Evolutionary conservation across 1,140 invertebrate species (phyloP), one percentile per base, ranked within the genome.

Genomic region (Drosophila grimshawi): DNA sequence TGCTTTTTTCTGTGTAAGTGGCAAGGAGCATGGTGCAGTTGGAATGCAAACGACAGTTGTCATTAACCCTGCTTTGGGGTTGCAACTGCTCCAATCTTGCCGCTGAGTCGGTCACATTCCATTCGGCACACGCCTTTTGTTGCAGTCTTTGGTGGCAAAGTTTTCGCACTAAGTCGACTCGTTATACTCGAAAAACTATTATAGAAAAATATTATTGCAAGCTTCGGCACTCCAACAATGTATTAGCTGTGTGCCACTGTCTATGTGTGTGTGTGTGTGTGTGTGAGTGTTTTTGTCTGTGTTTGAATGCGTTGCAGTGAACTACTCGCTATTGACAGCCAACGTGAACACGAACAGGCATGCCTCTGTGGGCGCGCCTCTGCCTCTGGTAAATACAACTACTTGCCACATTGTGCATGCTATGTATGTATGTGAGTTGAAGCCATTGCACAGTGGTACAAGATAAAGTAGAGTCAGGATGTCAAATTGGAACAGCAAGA

Each of bases 181-280:
- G 82, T 82, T 77, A 86, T 88, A 88, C 83, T 86, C 80, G 72
- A 82, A 88, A 86, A 88, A 88, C 83, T 86, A 88, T 88, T 86
- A 88, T 86, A 86, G 83, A 88, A 86, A 83, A 86, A 86, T 86
- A 88, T 88, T 86, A 88, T 77, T 73, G 46, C 66, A 74, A 63
- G 67, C 80, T 73, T 37, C 49, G 56, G 70, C 61, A 78, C 68
- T 76, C 49, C 46, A 66, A 68, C 75, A 86, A 76, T 86, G 82
- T 81, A 86, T 82, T 68, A 75, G 53, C 67, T 77, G 83, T 57
- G 61, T 69, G 55, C 37, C 7, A 29, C 19, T 19, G 33, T 57
- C 11, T 59, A 32, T n/a, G 30, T n/a, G 63, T 27, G 6, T 52
- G 39, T 37, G 61, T 11, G 60, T 59, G 11, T 39, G 45, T 19